A percentile compares a stretch with the other conserved stretches of the same genome.
These are phyloP conservation scores for Myopa testacea DNA, from an alignment of 2,888 invertebrate species.

Conservation along the genomic window DNA sequence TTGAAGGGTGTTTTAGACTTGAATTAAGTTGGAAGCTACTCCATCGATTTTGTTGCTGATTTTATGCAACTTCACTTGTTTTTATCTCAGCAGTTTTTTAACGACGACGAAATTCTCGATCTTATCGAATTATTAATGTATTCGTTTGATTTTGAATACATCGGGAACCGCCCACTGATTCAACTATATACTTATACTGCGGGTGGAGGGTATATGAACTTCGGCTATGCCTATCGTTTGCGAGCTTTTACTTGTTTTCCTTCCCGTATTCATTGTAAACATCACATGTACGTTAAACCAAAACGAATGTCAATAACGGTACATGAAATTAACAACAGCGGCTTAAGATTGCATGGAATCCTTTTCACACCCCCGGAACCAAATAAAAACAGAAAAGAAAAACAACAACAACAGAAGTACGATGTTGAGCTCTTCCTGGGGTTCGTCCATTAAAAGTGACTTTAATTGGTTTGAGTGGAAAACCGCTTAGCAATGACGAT, in stretches of 20 bases:
- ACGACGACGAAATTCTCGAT: too few species aligned
- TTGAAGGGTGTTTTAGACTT: too few species aligned
- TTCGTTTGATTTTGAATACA: too few species aligned
- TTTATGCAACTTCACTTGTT: too few species aligned
- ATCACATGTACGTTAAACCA: background rate
- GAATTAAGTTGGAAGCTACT: too few species aligned
- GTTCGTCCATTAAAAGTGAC: slow-evolving; percentile 21
- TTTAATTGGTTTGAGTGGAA: slow-evolving; percentile 17
- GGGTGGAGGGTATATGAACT: background rate
- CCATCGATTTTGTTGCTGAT: too few species aligned
- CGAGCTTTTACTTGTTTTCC: background rate
- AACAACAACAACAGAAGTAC: too few species aligned
- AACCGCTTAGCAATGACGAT: background rate
- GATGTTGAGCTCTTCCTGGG: background rate
- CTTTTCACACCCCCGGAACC: slow-evolving; percentile 21
- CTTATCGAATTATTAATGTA: too few species aligned
- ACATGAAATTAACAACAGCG: background rate
- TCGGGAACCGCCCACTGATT: background rate
- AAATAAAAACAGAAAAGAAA: background rate
- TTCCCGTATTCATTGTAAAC: background rate
- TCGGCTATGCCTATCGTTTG: too few species aligned
- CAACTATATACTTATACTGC: background rate
- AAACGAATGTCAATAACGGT: slow-evolving; percentile 2
- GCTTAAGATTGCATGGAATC: slow-evolving; percentile 9
- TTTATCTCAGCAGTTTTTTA: too few species aligned